A percentile compares a stretch with the other conserved stretches of the same genome.
Evolutionary conservation across 2,888 invertebrate species (phyloP).

Genomic region (Chalcosyrphus nemorum): DNA sequence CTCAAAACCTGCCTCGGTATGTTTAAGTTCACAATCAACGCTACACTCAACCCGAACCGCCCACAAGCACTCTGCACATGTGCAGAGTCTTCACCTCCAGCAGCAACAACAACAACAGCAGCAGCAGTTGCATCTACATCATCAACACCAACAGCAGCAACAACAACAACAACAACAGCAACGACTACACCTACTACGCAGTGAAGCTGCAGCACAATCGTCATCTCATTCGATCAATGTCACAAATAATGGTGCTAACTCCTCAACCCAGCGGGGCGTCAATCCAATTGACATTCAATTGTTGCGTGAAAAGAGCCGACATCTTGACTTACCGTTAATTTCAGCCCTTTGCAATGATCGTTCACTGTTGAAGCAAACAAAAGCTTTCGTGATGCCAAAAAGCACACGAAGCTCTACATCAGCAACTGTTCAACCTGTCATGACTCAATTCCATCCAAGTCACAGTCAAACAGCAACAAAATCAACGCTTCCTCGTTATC

Average conservation of each 20-base stretch:
- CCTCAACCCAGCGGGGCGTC: conserved; percentile 80
- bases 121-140: conserved; percentile 23
- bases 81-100: conserved; percentile 47
- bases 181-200: conserved; percentile 55
- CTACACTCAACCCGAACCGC: conserved; percentile 75
- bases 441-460: conserved; percentile 57
- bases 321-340: conserved; percentile 94
- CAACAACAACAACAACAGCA: conserved; percentile 56
- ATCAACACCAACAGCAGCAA: conserved; percentile 33
- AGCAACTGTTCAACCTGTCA: conserved; percentile 37
- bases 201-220: conserved; percentile 43
- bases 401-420: conserved; percentile 81
- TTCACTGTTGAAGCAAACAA: conserved; percentile 93
- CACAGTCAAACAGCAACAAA: conserved; percentile 58
- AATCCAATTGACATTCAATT: conserved; percentile 89
- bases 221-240: conserved; percentile 48
- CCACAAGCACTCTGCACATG: conserved; percentile 75
- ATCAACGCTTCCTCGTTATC: conserved; percentile 62
- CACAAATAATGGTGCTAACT: conserved; percentile 76
- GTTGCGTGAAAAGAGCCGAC: conserved; percentile 93
- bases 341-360: conserved; percentile 96
- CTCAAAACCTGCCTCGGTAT: conserved; percentile 77
- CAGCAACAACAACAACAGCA: conserved; percentile 13
- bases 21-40: conserved; percentile 59
- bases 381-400: conserved; percentile 91